These are phyloP conservation scores for Electrona antarctica DNA, from an alignment of 2,113 vertebrate genomes.

Conservation along the genomic window DNA sequence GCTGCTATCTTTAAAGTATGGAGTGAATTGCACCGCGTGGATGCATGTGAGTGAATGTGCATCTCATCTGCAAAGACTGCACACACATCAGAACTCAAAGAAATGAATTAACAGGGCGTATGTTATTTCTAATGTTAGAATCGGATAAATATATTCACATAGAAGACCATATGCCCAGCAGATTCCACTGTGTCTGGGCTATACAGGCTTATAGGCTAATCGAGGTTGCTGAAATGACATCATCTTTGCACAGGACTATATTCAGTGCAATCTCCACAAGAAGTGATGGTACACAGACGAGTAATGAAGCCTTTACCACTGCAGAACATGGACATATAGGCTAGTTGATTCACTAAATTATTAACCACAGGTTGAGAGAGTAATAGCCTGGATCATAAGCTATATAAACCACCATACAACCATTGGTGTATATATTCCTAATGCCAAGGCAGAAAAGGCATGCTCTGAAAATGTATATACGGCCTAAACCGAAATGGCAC, in stretches of 20 bases:
- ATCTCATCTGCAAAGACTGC: slow-evolving; percentile 8
- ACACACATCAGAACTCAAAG: slow-evolving; percentile 17
- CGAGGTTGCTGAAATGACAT: slow-evolving; percentile 69
- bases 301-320: background rate
- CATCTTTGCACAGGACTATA: slow-evolving; percentile 41
- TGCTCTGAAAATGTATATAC: no score
- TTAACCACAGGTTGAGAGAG: slow-evolving; percentile 40
- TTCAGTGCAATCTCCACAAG: slow-evolving; percentile 44
- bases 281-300: slow-evolving; percentile 54
- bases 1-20: no score
- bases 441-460: no score
- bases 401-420: no score
- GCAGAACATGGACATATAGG: background rate
- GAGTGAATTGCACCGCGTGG: no score
- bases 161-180: slow-evolving; percentile 17
- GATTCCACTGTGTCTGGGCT: slow-evolving; percentile 29
- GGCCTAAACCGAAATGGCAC: no score
- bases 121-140: slow-evolving; percentile 32
- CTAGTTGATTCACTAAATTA: slow-evolving; percentile 35
- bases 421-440: no score
- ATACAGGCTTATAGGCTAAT: slow-evolving; percentile 55
- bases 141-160: slow-evolving; percentile 31
- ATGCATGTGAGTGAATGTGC: background rate
- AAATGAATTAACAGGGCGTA: slow-evolving; percentile 39
- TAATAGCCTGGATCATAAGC: no score